Conservation (phyloP, 1,140 invertebrate species). For the Liolophura sinensis region DNA sequence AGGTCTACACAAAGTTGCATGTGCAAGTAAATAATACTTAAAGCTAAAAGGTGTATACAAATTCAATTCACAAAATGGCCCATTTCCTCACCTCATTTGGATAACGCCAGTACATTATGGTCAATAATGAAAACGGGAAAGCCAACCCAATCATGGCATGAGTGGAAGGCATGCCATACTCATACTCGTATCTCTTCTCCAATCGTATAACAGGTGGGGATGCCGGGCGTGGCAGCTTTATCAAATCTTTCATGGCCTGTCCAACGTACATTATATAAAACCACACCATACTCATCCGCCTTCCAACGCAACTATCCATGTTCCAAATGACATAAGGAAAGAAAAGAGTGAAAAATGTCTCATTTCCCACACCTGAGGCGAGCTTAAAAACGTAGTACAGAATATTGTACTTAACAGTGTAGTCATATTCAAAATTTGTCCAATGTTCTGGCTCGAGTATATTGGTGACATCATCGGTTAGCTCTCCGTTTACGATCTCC, state of each 20-base stretch:
- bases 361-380: constrained; percentile 83
- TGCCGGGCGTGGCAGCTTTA: constrained; percentile 73
- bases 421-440: constrained; percentile 38
- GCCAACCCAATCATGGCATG: constrained; percentile 89
- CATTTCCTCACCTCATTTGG: constrained; percentile 67
- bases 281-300: constrained; percentile 79
- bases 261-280: constrained; percentile 72
- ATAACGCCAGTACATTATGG: constrained; percentile 77
- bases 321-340: constrained; percentile 94
- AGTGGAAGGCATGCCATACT: constrained; percentile 93
- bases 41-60: not conserved
- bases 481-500: not conserved
- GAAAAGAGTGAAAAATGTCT: constrained; percentile 84
- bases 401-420: constrained; percentile 73
- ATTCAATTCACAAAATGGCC: not conserved
- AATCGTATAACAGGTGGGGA: constrained; percentile 79
- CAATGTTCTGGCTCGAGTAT: not conserved
- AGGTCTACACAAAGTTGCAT: too few species aligned
- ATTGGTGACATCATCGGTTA: not conserved
- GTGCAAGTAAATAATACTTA: not conserved
- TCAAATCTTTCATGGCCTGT: constrained; percentile 84
- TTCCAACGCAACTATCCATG: constrained; percentile 59
- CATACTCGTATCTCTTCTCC: constrained; percentile 80
- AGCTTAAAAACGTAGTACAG: constrained; percentile 86
- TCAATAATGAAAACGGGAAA: constrained; percentile 81